Percentiles rank a stretch among this genome's conserved stretches.
phyloP scores from a whole-genome alignment of 2,888 invertebrate species.

The Epinotia demarniana region DNA sequence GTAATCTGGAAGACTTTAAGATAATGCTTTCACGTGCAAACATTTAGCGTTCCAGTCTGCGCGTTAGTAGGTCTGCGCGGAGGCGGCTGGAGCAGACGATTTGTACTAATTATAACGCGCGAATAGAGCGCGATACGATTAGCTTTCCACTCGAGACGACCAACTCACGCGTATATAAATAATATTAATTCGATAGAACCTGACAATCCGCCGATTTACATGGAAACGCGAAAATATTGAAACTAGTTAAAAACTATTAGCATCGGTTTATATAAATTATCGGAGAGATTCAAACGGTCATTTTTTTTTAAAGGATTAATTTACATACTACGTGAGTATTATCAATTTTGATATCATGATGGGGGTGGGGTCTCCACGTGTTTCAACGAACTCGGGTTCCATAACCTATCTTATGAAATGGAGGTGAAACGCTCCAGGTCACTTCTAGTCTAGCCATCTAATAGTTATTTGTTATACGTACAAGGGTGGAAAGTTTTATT shows the following conservation, averaged over 20 bases:
- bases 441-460: too few species aligned
- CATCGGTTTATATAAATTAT: not conserved
- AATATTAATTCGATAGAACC: conserved; percentile 27
- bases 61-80: conserved; percentile 57
- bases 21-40: not conserved
- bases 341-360: too few species aligned
- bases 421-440: too few species aligned
- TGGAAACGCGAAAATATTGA: not conserved
- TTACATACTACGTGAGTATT: too few species aligned
- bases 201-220: not conserved
- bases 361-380: too few species aligned
- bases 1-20: not conserved
- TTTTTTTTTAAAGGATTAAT: too few species aligned
- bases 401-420: too few species aligned
- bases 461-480: too few species aligned
- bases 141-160: conserved; percentile 68
- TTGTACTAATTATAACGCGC: conserved; percentile 84
- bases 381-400: too few species aligned
- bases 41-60: conserved; percentile 53
- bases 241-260: not conserved
- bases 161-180: conserved; percentile 46
- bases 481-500: too few species aligned
- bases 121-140: conserved; percentile 77
- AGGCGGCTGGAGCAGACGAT: conserved; percentile 69
- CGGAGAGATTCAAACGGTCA: not conserved